Base-by-base conservation (phyloP, 2,113 vertebrate species). In the Puntigrus tetrazona region DNA sequence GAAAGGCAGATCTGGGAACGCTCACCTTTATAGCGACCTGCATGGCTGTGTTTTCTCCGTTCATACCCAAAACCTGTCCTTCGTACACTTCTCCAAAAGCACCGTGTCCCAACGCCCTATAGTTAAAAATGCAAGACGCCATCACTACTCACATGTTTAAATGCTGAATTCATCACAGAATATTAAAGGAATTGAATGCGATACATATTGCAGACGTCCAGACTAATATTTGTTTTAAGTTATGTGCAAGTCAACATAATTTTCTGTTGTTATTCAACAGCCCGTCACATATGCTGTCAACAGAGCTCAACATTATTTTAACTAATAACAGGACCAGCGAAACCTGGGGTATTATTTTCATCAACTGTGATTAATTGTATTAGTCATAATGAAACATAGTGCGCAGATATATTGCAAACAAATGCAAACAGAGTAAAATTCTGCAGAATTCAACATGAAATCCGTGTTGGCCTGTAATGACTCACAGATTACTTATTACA, bases 11-110 rank as follows among this genome's bases (percentile, higher is more conserved):
- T 82, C 80, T 82, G 65, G 80, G 14, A 80, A 63, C 76, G n/a
- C 93, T 95, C 85, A 98, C 97, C 97, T 99, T 98, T 90, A 97
- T 92, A 85, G 97, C 96, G 82, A 98, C 97, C 87, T 96, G 96
- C 89, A 97, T 93, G 65, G 95, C 93, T 45, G 78, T 92, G 74
- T 95, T 94, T 80, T 98, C 95, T 65, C 94, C 91, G 59, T 92
- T 92, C 91, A 98, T 96, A 75, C 96, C 97, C 75, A 95, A 93
- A 82, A 97, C 94, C 0, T 95, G 95, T 52, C 97, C 97, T 89
- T 97, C 96, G 69, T 97, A 98, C 77, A 97, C 96, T 87, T 98
- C 96, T 52, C 97, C 96, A 90, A 98, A 98, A 1, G 96, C 96
- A 70, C 96, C 96, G 3, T 95, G 96, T 82, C 96, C 96, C n/a